Evolutionary conservation across 2,888 invertebrate genomes (phyloP).

Genomic region (Acrobasis consociella): DNA sequence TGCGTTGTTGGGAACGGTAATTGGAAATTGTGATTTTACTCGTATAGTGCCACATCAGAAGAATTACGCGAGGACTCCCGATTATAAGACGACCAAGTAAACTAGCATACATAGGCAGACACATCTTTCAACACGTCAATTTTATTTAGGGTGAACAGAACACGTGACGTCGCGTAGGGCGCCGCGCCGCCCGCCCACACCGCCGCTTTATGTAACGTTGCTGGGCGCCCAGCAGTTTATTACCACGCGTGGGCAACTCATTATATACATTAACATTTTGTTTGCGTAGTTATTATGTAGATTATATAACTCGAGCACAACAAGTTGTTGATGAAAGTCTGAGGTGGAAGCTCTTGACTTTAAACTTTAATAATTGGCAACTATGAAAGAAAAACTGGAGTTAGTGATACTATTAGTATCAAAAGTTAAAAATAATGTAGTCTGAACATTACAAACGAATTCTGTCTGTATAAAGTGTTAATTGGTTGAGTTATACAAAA

Average conservation of each 20-base stretch:
- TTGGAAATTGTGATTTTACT: no score
- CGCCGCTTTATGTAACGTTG: slow-evolving; percentile 53
- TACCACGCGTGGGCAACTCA: slow-evolving; percentile 18
- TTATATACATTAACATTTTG: slow-evolving; percentile 9
- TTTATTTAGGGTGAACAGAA: slow-evolving; percentile 38
- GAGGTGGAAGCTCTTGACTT: no score
- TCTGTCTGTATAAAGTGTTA: no score
- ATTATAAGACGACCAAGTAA: neutral
- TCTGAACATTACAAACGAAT: no score
- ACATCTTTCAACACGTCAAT: slow-evolving; percentile 30
- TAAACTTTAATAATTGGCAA: no score
- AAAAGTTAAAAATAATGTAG: no score
- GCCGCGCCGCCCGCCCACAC: slow-evolving; percentile 60
- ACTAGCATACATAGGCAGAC: neutral
- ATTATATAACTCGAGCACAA: neutral
- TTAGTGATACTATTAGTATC: no score
- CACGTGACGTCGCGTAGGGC: slow-evolving; percentile 43
- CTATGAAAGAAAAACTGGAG: no score
- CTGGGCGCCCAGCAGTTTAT: slow-evolving; percentile 27
- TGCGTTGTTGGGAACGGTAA: no score
- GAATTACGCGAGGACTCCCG: no score
- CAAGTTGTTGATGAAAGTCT: neutral
- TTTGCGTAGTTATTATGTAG: slow-evolving; percentile 8
- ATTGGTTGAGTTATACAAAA: no score
- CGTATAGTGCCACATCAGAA: no score